Evolutionary conservation across 2,113 vertebrate genomes (phyloP), one percentile per base, ranked within the genome.

Genomic region (Leucopternis melanops): DNA sequence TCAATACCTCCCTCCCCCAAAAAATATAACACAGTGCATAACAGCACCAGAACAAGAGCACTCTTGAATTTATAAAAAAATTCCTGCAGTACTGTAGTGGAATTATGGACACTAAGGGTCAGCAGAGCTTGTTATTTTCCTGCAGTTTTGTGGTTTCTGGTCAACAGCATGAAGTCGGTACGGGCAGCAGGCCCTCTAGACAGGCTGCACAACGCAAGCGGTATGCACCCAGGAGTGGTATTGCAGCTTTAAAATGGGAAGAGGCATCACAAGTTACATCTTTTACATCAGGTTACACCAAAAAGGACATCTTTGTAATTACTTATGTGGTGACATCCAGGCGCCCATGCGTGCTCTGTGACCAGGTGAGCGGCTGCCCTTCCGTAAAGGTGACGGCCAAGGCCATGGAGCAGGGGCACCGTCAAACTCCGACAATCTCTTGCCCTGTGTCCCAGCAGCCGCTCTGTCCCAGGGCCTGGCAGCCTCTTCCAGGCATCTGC

Each of bases 51-150:
- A 44, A 54, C 10, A 57, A 52, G 12, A 79, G 27, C 23, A 16
- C n/a, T 66, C 25, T 18, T 4, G 2, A 32, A 49, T 29, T 49
- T 20, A 23, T 42, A 14, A 57, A 70, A 47, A 34, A 59, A 59
- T 13, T 66, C 44, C 36, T 61, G 13, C 25, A 10, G 16, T 20
- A 21, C 55, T 6, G 17, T 32, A 52, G 32, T 38, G 65, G 16
- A 77, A n/a, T 34, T 69, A 15, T 20, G 52, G 52, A 94, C 85
- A 81, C 90, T 66, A 90, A 92, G 88, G 82, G 95, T 85, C 91
- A 88, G 91, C 69, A 91, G 42, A 87, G 67, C 49, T 65, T 15
- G 0, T 8, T 8, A 31, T 81, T 89, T 90, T 74, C 47, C 9
- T 45, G 50, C 61, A 19, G 40, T 63, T 70, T 31, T 80, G 40